phyloP scores from a whole-genome alignment of 2,888 invertebrate genomes.

The Eupeodes latifasciatus region DNA sequence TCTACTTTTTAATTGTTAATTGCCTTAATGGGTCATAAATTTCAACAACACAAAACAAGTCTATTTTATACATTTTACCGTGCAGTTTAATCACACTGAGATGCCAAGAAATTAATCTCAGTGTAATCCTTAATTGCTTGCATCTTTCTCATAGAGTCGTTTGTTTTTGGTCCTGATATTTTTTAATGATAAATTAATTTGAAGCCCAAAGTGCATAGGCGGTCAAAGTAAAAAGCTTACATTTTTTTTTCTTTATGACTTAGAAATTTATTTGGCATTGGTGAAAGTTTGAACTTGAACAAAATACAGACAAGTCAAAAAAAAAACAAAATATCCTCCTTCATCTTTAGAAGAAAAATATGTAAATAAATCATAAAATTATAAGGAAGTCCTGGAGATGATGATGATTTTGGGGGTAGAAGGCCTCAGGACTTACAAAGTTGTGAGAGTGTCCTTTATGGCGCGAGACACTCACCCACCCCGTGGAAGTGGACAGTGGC shows the following conservation, averaged over 20 bases:
- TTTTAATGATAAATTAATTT: conserved; percentile 67
- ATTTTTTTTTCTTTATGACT: not conserved
- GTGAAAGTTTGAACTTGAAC: conserved; percentile 43
- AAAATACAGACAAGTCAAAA: not conserved
- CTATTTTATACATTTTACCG: conserved; percentile 49
- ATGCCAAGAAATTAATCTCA: conserved; percentile 75
- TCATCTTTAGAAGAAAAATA: conserved; percentile 76
- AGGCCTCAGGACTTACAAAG: not conserved
- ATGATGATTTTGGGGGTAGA: not conserved
- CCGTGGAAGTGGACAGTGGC: conserved; percentile 54
- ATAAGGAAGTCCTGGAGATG: conserved; percentile 36
- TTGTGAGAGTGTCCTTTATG: conserved; percentile 65
- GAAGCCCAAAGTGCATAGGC: conserved; percentile 69
- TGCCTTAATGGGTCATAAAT: conserved; percentile 75
- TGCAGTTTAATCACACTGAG: conserved; percentile 44
- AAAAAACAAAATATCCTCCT: conserved; percentile 38
- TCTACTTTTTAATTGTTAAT: conserved; percentile 72
- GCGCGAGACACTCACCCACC: conserved; percentile 48
- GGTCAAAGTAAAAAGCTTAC: conserved; percentile 50
- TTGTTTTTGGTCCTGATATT: not conserved
- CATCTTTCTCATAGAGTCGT: conserved; percentile 20
- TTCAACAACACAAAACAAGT: conserved; percentile 29
- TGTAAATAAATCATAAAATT: conserved; percentile 78
- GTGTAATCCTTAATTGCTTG: conserved; percentile 74
- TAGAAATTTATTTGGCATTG: conserved; percentile 40